Evolutionary conservation across 2,888 invertebrate genomes (phyloP).

Genomic region (Folsomia candida): DNA sequence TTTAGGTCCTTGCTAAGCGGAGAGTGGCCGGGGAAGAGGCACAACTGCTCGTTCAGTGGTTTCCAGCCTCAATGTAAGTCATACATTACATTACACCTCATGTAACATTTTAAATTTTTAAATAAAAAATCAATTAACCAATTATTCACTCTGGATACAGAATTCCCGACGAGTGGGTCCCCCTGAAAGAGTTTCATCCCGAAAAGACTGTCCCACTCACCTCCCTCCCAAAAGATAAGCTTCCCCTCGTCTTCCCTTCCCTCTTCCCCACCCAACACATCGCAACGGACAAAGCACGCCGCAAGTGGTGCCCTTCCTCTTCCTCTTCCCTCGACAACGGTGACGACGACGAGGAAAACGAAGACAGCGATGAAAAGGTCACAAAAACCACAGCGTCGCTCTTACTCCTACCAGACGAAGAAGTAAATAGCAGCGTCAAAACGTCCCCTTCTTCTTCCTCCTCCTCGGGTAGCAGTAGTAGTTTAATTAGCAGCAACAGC

Average conservation of each 20-base stretch:
- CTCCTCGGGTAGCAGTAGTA: conserved; percentile 17
- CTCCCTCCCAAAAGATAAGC: conserved; percentile 45
- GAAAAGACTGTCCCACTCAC: conserved; percentile 48
- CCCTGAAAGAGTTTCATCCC: conserved; percentile 40
- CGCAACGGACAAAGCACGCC: neutral
- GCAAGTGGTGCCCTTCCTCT: conserved; percentile 29
- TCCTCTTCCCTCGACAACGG: conserved; percentile 23
- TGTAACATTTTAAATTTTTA: too few species aligned
- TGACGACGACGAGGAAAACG: conserved; percentile 1
- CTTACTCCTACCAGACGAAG: too few species aligned
- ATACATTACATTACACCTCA: too few species aligned
- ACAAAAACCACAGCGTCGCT: too few species aligned
- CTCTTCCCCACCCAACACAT: conserved; percentile 33
- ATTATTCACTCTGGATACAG: conserved; percentile 23
- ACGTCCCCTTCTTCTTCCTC: conserved; percentile 24
- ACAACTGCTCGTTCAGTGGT: conserved; percentile 77
- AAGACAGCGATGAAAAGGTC: too few species aligned
- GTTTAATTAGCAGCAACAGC: neutral
- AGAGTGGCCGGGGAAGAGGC: conserved; percentile 64
- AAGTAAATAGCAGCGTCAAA: too few species aligned
- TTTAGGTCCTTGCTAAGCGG: conserved; percentile 64
- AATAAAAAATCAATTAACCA: neutral
- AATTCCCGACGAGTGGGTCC: conserved; percentile 49
- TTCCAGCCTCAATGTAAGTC: conserved; percentile 82
- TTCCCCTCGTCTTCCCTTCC: conserved; percentile 45